phyloP scores from a whole-genome alignment of 2,113 vertebrate species.

The Paraplagusia blochii region DNA sequence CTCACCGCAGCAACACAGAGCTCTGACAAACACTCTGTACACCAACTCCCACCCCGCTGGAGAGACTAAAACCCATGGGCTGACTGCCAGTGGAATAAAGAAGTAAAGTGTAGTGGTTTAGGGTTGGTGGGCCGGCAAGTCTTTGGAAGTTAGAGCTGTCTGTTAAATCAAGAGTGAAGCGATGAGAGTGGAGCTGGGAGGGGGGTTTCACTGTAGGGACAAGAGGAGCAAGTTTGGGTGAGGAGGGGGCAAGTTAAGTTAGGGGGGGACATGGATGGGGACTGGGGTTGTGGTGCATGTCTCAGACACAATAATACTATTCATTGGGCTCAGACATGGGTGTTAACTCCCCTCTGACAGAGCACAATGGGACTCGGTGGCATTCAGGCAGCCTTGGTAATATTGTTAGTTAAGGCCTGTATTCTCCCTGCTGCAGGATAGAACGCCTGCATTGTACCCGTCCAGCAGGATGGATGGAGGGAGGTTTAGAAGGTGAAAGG shows the following conservation, averaged over 20 bases:
- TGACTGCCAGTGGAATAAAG: conserved; percentile 59
- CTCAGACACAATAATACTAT: conserved; percentile 88
- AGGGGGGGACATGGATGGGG: conserved; percentile 62
- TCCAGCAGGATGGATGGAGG: conserved; percentile 75
- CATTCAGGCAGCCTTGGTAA: conserved; percentile 78
- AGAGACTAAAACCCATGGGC: conserved; percentile 48
- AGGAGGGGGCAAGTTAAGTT: conserved; percentile 45
- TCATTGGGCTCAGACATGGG: conserved; percentile 82
- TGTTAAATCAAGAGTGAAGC: conserved; percentile 46
- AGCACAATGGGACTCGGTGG: conserved; percentile 82
- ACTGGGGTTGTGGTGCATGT: conserved; percentile 71
- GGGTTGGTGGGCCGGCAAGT: conserved; percentile 49
- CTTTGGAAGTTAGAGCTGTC: conserved; percentile 63
- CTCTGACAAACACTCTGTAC: conserved; percentile 43
- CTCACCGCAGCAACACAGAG: conserved; percentile 19
- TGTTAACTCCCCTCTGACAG: conserved; percentile 83
- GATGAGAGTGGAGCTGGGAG: conserved; percentile 6
- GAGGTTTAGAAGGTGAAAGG: conserved; percentile 75
- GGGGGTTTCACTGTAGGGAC: conserved; percentile 54
- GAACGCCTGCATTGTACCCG: conserved; percentile 78
- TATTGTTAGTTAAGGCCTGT: conserved; percentile 82
- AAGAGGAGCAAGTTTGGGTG: conserved; percentile 49
- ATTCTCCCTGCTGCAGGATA: conserved; percentile 76
- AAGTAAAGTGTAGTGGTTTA: conserved; percentile 60
- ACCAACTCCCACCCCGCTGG: conserved; percentile 31